These are phyloP conservation scores for Helicolenus hilgendorfi DNA, from an alignment of 2,797 vertebrate species.

Conservation along the genomic window DNA sequence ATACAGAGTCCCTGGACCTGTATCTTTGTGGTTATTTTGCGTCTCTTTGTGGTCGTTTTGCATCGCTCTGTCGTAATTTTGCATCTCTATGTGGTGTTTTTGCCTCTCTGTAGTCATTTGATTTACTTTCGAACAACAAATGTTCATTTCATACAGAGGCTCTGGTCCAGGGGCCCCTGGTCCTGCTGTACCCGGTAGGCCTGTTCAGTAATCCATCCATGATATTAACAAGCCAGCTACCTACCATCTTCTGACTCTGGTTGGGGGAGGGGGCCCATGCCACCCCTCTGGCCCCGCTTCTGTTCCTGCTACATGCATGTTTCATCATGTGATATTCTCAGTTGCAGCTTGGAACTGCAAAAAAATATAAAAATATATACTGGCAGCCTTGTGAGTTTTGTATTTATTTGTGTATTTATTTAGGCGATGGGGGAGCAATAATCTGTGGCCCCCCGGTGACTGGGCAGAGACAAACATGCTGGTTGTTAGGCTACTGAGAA, in stretches of 20 bases:
- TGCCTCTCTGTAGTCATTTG: not conserved
- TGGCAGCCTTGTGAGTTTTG: slow-evolving; percentile 37
- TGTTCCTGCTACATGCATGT: slow-evolving; percentile 24
- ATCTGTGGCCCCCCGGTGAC: slow-evolving; percentile 65
- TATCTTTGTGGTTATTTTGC: fast-evolving
- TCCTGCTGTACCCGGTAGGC: not conserved
- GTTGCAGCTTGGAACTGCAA: slow-evolving; percentile 4
- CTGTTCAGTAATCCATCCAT: not conserved
- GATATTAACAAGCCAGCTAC: slow-evolving; percentile 3
- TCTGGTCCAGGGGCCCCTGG: not conserved
- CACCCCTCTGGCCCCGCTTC: not conserved
- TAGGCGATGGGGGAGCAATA: slow-evolving; percentile 64
- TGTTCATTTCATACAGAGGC: not conserved
- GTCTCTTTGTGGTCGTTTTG: not conserved
- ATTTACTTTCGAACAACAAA: not conserved
- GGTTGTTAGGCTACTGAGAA: slow-evolving; percentile 80
- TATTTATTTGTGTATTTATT: slow-evolving; percentile 68
- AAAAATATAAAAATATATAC: not conserved
- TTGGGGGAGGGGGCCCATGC: not conserved
- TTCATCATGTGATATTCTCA: slow-evolving; percentile 31
- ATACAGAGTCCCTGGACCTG: no score
- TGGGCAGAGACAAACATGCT: slow-evolving; percentile 70
- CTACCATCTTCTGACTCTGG: not conserved
- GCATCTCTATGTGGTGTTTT: not conserved
- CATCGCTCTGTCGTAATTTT: not conserved